Evolutionary conservation across 2,888 invertebrate species (phyloP).

Genomic region (Corbicula japonica): DNA sequence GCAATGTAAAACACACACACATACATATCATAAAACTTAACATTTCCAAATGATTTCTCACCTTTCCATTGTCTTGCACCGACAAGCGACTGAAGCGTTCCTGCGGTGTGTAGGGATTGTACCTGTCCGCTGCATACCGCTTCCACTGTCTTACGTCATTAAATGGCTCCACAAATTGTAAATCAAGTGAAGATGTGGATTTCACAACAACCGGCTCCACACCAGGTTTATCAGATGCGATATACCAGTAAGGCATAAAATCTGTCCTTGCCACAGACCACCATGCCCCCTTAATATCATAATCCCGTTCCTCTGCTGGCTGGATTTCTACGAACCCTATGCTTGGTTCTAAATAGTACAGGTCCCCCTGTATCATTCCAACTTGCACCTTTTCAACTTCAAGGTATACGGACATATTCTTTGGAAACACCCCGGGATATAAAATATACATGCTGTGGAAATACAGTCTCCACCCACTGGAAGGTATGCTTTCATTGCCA

Average conservation of each 20-base stretch:
- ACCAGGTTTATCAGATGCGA: slow-evolving; percentile 50
- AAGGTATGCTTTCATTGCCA: slow-evolving; percentile 40
- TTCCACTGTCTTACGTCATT: slow-evolving; percentile 74
- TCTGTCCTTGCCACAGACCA: slow-evolving; percentile 76
- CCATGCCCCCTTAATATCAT: slow-evolving; percentile 51
- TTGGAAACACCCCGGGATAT: slow-evolving; percentile 71
- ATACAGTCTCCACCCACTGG: slow-evolving; percentile 73
- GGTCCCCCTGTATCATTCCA: slow-evolving; percentile 68
- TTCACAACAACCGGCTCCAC: slow-evolving; percentile 64
- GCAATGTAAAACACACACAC: neutral
- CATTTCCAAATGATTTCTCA: slow-evolving; percentile 21
- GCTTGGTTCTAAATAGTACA: slow-evolving; percentile 68
- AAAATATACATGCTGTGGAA: slow-evolving; percentile 78
- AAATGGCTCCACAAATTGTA: slow-evolving; percentile 71
- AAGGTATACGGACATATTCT: slow-evolving; percentile 36
- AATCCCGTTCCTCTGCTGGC: slow-evolving; percentile 36
- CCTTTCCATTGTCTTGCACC: slow-evolving; percentile 40
- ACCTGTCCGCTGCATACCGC: slow-evolving; percentile 66
- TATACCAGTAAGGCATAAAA: slow-evolving; percentile 77
- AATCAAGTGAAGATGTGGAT: slow-evolving; percentile 63
- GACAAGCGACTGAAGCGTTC: slow-evolving; percentile 45
- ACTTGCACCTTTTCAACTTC: slow-evolving; percentile 61
- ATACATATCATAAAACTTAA: neutral
- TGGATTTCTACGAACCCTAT: slow-evolving; percentile 56
- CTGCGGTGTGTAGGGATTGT: slow-evolving; percentile 75